Base-by-base conservation (phyloP, 2,797 vertebrate species). In the Gallinago stenura region DNA sequence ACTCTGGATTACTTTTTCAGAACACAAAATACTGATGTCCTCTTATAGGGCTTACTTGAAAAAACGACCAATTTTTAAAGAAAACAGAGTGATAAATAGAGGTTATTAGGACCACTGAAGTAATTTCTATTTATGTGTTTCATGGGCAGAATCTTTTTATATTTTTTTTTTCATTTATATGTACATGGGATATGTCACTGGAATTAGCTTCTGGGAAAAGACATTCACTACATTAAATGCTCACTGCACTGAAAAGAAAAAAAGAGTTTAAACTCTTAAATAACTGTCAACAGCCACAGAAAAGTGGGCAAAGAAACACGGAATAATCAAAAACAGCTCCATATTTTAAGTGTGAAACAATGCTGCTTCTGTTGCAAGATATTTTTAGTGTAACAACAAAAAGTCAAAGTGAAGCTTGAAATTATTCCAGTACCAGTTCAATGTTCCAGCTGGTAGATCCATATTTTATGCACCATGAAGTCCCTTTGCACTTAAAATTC, bases 291-390 rank as follows among this genome's bases (percentile, higher is more conserved):
- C 80, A 97, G 91, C 93, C 91, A 50, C 94, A 95, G 93, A 97
- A 97, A 97, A 97, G 90, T 17, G 25, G 93, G 96, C 97, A 97
- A 94, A 75, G 96, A 81, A 95, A 95, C 66, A 91, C 26, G 57
- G 65, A 97, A 95, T 98, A 98, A 99, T 98, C 95, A 98, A 97
- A 98, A 98, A 60, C 98, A 99, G 98, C 97, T 98, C 98, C 98
- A 93, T 97, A 96, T 97, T 98, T 98, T 91, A 97, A 73, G 64
- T 93, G 96, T 97, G 97, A 98, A 98, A 99, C 98, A 99, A 98
- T 98, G 98, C 98, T 97, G 95, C 97, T 78, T 98, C 98, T 98
- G 97, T 98, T 98, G 96, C 91, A 85, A 87, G 93, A 90, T 93
- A 97, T 96, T 97, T 98, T 97, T 95, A 97, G 97, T 97, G 75